A percentile compares a stretch with the other conserved stretches of the same genome.
Conservation (phyloP, 2,888 invertebrate genomes). For the Dryomyza anilis region DNA sequence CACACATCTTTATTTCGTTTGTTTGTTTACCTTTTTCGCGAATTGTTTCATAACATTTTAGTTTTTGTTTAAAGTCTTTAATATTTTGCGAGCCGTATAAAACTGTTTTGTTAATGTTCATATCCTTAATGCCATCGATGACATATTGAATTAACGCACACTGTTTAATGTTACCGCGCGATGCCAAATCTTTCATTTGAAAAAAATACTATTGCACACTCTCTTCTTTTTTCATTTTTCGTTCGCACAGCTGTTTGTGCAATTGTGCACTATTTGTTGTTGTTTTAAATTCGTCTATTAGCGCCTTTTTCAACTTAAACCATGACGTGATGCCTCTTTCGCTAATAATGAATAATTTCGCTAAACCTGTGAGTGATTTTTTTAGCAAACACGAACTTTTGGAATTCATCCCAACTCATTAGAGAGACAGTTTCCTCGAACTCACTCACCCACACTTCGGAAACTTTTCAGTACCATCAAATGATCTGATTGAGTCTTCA, state of each 20-base stretch:
- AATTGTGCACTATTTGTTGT: not conserved
- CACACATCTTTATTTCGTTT: not conserved
- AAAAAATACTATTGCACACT: not conserved
- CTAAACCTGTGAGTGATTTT: constrained; percentile 9
- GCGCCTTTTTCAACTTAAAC: not conserved
- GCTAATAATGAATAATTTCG: constrained; percentile 15
- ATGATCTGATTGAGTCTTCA: not conserved
- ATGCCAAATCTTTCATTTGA: not conserved
- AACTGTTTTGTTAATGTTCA: not conserved
- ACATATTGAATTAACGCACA: not conserved
- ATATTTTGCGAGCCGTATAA: not conserved
- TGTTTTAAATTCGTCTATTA: not conserved
- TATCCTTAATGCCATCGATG: not conserved
- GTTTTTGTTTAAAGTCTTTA: constrained; percentile 24
- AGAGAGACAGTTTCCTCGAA: not conserved
- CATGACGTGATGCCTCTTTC: constrained; percentile 1
- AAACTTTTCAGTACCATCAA: not conserved
- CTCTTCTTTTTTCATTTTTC: not conserved
- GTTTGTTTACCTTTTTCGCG: constrained; percentile 4
- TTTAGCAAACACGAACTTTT: not conserved
- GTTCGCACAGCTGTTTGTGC: not conserved
- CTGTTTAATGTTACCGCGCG: not conserved
- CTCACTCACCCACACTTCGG: not conserved
- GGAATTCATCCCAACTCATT: not conserved
- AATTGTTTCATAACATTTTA: constrained; percentile 21